A percentile compares a stretch with the other conserved stretches of the same genome.
phyloP scores from a whole-genome alignment of 2,797 vertebrate species.

The Alauda arvensis region DNA sequence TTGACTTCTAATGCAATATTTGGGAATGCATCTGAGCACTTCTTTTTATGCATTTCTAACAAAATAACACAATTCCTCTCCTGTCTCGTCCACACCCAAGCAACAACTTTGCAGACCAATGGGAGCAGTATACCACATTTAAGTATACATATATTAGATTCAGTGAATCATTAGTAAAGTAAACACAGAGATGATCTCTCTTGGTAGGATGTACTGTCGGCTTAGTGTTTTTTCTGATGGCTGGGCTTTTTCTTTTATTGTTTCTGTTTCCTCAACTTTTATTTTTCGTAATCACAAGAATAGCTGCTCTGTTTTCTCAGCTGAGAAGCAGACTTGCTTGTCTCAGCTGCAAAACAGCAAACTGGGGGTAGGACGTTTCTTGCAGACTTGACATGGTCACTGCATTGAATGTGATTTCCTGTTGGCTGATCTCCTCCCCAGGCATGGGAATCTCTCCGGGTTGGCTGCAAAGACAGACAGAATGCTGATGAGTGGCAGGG shows the following conservation, averaged over 20 bases:
- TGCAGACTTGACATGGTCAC: not conserved
- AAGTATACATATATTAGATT: not conserved
- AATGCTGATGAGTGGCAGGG: not conserved
- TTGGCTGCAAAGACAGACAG: not conserved
- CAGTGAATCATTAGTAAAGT: not conserved
- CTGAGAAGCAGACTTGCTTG: slow-evolving; percentile 24
- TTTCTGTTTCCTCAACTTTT: slow-evolving; percentile 1
- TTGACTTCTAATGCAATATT: not conserved
- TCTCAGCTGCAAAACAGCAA: slow-evolving; percentile 1
- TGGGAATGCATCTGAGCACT: not conserved
- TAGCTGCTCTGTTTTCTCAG: slow-evolving; percentile 34
- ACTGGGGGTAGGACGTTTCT: not conserved
- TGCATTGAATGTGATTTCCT: slow-evolving; percentile 10
- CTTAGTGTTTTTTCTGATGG: not conserved
- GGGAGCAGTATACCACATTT: not conserved
- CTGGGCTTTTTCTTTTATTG: not conserved
- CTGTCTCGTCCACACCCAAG: not conserved
- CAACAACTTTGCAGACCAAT: not conserved
- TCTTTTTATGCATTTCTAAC: not conserved
- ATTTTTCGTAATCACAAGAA: not conserved
- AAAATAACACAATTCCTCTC: not conserved
- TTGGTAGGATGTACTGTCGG: not conserved
- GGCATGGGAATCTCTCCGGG: not conserved
- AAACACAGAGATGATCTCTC: not conserved
- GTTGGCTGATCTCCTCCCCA: not conserved